phyloP scores from a whole-genome alignment of 2,888 invertebrate genomes.

The Brenthis hecate region DNA sequence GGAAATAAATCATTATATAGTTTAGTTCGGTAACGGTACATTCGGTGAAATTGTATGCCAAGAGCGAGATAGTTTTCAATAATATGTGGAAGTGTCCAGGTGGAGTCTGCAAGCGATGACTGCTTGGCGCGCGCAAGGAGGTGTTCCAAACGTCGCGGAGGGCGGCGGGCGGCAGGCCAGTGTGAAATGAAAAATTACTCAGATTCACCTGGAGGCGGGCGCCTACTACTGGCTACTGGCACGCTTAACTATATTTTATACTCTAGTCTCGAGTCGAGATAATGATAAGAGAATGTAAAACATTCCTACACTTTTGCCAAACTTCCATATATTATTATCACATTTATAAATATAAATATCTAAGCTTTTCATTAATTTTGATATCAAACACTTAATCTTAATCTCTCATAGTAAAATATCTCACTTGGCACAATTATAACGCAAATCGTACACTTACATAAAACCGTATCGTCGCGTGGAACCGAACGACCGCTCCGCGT shows the following conservation, averaged over 20 bases:
- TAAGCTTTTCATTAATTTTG: constrained; percentile 78
- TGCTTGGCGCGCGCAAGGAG: constrained; percentile 21
- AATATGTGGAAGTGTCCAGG: constrained; percentile 72
- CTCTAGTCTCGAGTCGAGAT: constrained; percentile 44
- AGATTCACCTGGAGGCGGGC: constrained; percentile 32
- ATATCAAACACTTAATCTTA: constrained; percentile 81
- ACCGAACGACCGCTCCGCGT: constrained; percentile 52
- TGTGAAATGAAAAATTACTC: constrained; percentile 26
- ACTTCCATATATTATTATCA: constrained; percentile 81
- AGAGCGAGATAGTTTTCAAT: constrained; percentile 71
- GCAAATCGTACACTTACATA: constrained; percentile 73
- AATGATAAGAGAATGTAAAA: constrained; percentile 63
- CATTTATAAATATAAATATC: constrained; percentile 78
- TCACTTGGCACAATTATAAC: constrained; percentile 81
- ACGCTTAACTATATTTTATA: constrained; percentile 46
- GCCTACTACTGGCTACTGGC: constrained; percentile 30
- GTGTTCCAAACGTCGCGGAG: constrained; percentile 13
- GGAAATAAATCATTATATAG: constrained; percentile 23
- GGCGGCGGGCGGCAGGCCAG: constrained; percentile 28
- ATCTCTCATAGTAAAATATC: constrained; percentile 77
- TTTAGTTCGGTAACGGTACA: constrained; percentile 40
- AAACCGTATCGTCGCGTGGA: constrained; percentile 51
- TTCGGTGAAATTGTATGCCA: constrained; percentile 53
- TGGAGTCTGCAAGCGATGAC: constrained; percentile 37
- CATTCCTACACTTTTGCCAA: constrained; percentile 70